Percentiles rank a stretch among this genome's conserved stretches.
Conservation (phyloP, 2,888 invertebrate genomes). For the Notodonta ziczac region DNA sequence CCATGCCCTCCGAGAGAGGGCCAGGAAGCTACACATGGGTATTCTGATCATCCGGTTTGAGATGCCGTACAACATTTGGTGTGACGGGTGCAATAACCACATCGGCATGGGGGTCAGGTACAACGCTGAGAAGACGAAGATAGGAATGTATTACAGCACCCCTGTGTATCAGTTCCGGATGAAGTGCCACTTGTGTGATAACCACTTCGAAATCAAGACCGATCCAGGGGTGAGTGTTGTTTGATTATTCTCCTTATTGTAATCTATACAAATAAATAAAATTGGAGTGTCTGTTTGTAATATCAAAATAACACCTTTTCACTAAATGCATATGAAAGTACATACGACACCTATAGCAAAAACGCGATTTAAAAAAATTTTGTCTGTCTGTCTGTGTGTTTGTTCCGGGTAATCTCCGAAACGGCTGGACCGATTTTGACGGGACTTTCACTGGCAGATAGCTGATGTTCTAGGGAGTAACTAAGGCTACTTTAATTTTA, state of each 20-base stretch:
- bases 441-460: too few species aligned
- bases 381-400: too few species aligned
- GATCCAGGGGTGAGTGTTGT: slow-evolving; percentile 93
- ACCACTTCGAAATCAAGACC: slow-evolving; percentile 98
- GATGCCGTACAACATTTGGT: slow-evolving; percentile 99
- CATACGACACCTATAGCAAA: too few species aligned
- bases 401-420: too few species aligned
- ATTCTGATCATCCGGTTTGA: slow-evolving; percentile 99
- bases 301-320: too few species aligned
- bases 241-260: not conserved
- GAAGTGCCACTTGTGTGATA: slow-evolving; percentile 99
- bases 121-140: slow-evolving; percentile 95
- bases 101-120: slow-evolving; percentile 99
- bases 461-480: too few species aligned
- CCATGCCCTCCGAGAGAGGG: slow-evolving; percentile 98
- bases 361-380: too few species aligned
- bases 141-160: slow-evolving; percentile 99
- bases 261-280: too few species aligned
- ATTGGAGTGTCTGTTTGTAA: too few species aligned
- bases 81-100: slow-evolving; percentile 98
- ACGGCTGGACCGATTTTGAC: too few species aligned
- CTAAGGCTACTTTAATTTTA: too few species aligned
- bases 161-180: slow-evolving; percentile 99
- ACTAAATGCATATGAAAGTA: too few species aligned
- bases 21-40: slow-evolving; percentile 97